Evolutionary conservation across 1,140 invertebrate genomes (phyloP).

Genomic region (Drosophila parabipectinata): DNA sequence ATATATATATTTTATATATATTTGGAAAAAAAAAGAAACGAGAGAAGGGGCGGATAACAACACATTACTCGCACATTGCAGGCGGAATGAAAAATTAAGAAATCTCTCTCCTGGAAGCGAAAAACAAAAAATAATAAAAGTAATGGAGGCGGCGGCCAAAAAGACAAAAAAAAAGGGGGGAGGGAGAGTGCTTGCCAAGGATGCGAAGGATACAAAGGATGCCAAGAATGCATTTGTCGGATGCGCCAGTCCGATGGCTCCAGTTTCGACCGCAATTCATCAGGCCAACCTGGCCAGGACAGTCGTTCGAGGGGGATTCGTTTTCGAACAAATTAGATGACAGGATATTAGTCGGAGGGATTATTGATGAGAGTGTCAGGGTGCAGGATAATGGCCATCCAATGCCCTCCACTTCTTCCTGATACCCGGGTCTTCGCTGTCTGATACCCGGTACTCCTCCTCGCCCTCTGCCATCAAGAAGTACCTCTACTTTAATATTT

Average conservation of each 20-base stretch:
- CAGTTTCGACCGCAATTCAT: constrained; percentile 39
- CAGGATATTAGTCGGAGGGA: constrained; percentile 61
- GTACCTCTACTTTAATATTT: not conserved
- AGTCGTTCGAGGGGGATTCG: constrained; percentile 2
- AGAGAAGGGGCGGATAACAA: not conserved
- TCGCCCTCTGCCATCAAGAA: no score
- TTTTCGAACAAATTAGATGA: constrained; percentile 61
- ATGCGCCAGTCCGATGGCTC: constrained; percentile 1
- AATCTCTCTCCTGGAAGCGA: constrained; percentile 25
- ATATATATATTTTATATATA: not conserved
- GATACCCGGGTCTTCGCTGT: no score
- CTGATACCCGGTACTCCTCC: not conserved
- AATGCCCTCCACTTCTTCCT: no score
- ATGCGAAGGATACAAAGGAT: not conserved
- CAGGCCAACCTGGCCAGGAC: constrained; percentile 25
- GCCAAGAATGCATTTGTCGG: constrained; percentile 24
- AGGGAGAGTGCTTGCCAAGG: not conserved
- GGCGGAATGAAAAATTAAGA: constrained; percentile 62
- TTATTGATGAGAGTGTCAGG: constrained; percentile 18
- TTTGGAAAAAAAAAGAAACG: not conserved
- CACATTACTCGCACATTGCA: constrained; percentile 11
- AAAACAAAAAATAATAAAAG: constrained; percentile 51
- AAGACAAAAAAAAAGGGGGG: no score
- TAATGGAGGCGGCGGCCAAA: constrained; percentile 35
- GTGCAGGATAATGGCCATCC: no score